A percentile compares a stretch with the other conserved stretches of the same genome.
phyloP scores from a whole-genome alignment of 2,113 vertebrate species.

The Rhagologus leucostigma region DNA sequence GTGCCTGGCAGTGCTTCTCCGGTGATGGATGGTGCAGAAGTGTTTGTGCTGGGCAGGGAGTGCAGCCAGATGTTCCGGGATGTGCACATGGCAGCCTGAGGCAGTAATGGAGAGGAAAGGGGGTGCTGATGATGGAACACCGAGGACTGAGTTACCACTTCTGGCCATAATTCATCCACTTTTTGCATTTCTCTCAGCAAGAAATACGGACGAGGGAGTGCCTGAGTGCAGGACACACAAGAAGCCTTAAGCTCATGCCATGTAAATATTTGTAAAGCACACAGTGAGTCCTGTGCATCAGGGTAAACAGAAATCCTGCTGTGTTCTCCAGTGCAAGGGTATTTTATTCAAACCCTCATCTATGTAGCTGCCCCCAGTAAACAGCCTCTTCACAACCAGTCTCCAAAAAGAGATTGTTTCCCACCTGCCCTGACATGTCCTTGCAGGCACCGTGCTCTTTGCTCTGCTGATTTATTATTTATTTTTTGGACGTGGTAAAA shows the following conservation, averaged over 20 bases:
- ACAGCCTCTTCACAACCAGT: neutral
- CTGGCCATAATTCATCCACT: neutral
- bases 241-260: constrained; percentile 14
- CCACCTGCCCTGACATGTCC: neutral
- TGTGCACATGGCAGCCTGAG: neutral
- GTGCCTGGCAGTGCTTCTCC: neutral
- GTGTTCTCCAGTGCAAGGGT: neutral
- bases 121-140: neutral
- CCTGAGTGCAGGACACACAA: constrained; percentile 51
- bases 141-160: neutral
- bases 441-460: neutral
- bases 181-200: neutral
- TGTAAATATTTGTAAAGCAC: constrained; percentile 62
- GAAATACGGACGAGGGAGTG: neutral
- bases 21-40: neutral
- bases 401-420: constrained; percentile 3
- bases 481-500: neutral
- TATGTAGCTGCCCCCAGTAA: neutral
- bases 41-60: neutral
- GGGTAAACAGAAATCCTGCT: constrained; percentile 25
- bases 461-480: neutral
- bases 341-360: neutral
- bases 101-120: neutral
- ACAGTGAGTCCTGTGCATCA: neutral
- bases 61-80: neutral